Conservation (phyloP, 2,113 vertebrate genomes). For the Reinhardtius hippoglossoides region DNA sequence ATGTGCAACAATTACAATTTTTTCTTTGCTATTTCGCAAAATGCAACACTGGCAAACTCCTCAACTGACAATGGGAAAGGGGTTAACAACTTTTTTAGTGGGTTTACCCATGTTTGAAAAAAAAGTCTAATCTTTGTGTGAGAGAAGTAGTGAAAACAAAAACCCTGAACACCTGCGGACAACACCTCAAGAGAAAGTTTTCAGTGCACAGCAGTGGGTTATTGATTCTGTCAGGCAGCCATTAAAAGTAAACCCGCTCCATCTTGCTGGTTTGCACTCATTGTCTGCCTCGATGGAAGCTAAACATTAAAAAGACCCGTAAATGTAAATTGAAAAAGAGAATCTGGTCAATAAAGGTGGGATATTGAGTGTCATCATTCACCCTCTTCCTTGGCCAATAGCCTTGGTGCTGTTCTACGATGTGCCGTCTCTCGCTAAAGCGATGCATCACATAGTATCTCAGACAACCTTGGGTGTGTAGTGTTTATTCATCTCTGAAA, state of each 20-base stretch:
- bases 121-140: too few species aligned
- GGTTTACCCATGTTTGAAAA: too few species aligned
- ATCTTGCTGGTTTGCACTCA: conserved; percentile 24
- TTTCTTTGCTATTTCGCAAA: too few species aligned
- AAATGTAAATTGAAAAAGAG: conserved; percentile 56
- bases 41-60: too few species aligned
- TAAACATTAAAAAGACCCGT: conserved; percentile 63
- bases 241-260: conserved; percentile 40
- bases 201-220: conserved; percentile 11
- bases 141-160: neutral
- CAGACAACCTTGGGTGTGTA: conserved; percentile 66
- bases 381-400: conserved; percentile 41
- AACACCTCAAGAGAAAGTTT: conserved; percentile 27
- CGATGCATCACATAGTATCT: conserved; percentile 57
- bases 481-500: conserved; percentile 74
- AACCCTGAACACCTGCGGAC: conserved; percentile 31
- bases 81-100: too few species aligned
- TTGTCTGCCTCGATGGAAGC: conserved; percentile 34
- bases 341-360: conserved; percentile 44
- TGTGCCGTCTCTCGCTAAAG: conserved; percentile 46
- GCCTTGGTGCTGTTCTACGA: conserved; percentile 49
- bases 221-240: conserved; percentile 45
- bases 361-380: conserved; percentile 67
- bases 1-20: too few species aligned
- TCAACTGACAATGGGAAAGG: too few species aligned